Base-by-base conservation (phyloP, 2,113 vertebrate genomes). In the Perca flavescens region DNA sequence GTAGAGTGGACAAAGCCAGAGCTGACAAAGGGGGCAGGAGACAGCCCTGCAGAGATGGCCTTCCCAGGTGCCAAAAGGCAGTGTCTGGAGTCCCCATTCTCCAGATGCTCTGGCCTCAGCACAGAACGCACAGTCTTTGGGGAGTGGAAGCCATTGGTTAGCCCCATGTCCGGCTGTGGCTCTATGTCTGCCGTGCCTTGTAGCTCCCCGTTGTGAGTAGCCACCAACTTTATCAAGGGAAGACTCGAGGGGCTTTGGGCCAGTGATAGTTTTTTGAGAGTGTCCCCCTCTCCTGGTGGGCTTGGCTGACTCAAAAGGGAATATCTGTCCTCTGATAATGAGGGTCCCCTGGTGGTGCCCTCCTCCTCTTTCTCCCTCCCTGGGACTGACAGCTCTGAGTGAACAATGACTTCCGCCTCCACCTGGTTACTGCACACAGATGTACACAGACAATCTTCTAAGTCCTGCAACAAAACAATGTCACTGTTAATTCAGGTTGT, bases 371-470 rank as follows among this genome's bases (percentile, higher is more conserved):
- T 95, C 82, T 88, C 94, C 86, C 88, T 94, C 73, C 83, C 87
- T 34, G 94, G 94, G 16, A 97, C 96, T 16, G 96, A 95, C 78
- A 98, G 96, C 91, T 97, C 97, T 3, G 97, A 98, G 91, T 99
- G 98, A 86, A 99, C 97, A 0, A 99, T 99, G 85, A 99, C 97
- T 31, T 99, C 97, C 0, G 98, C 98, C 91, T 99, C 97, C 61
- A 99, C 96, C 91, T 96, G 96, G 92, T 97, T 97, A 62, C 95
- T 92, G 91, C 84, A 96, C 84, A 94, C 82, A 1, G 95, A 94
- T 0, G 82, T 57, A 10, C 93, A 92, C 49, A 93, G 95, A 87
- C 94, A 95, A 80, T 92, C 96, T 11, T 87, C 88, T 21, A 67
- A 10, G 71, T 86, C 90, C 88, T 92, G 87, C 60, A 94, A 90